phyloP scores from a whole-genome alignment of 2,888 invertebrate genomes.

The Agriopis leucophaearia region DNA sequence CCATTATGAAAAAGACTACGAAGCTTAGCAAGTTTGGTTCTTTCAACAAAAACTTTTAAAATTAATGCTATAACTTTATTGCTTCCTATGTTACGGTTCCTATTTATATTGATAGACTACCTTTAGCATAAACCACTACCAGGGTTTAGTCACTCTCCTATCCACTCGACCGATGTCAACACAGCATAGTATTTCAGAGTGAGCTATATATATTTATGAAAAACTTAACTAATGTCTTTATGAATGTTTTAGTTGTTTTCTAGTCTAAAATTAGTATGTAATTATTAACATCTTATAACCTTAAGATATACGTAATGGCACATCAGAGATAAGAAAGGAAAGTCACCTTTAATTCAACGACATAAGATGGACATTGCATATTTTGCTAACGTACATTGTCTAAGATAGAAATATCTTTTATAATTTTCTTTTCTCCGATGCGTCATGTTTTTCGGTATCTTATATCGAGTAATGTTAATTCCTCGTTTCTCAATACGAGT shows the following conservation, averaged over 20 bases:
- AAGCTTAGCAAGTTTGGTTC: no score
- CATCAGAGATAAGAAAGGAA: constrained; percentile 6
- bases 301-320: constrained; percentile 13
- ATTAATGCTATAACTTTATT: neutral
- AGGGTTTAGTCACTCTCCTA: constrained; percentile 13
- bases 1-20: no score
- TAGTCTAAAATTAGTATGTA: constrained; percentile 81
- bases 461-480: constrained; percentile 53
- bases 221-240: constrained; percentile 66
- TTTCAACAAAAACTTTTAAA: neutral
- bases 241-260: constrained; percentile 78
- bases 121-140: neutral
- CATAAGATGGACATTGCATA: neutral
- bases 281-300: constrained; percentile 51
- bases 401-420: neutral
- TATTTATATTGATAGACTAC: neutral
- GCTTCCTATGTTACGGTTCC: constrained; percentile 3
- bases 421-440: constrained; percentile 8
- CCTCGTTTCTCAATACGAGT: constrained; percentile 62
- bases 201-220: constrained; percentile 64
- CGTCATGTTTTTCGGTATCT: constrained; percentile 19
- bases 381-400: neutral
- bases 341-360: neutral
- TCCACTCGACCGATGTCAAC: constrained; percentile 44
- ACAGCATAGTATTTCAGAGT: constrained; percentile 52